phyloP scores from a whole-genome alignment of 1,140 invertebrate species.

The Drosophila cardini region DNA sequence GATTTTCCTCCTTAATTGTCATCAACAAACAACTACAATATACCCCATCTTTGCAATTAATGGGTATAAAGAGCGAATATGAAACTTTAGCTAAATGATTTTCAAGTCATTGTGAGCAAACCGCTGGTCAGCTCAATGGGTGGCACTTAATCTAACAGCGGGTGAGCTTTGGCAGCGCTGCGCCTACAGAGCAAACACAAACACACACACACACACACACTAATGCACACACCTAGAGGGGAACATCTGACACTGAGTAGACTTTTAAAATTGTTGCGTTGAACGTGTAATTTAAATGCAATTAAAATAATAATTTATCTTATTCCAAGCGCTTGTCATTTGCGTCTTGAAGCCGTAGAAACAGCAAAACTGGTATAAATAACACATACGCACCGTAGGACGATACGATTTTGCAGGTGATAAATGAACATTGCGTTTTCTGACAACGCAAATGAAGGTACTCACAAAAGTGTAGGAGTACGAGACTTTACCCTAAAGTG shows the following conservation, averaged over 20 bases:
- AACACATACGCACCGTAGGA: slow-evolving; percentile 61
- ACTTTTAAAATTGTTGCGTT: slow-evolving; percentile 58
- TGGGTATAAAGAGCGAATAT: not conserved
- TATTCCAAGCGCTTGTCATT: slow-evolving; percentile 65
- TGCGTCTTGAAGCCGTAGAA: not conserved
- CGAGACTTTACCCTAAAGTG: too few relatives aligned
- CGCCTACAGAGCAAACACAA: not conserved
- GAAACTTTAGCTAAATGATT: slow-evolving; percentile 36
- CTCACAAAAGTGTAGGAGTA: slow-evolving; percentile 19
- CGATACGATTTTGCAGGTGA: slow-evolving; percentile 60
- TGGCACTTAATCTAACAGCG: slow-evolving; percentile 59
- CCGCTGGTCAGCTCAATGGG: slow-evolving; percentile 38
- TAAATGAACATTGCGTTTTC: slow-evolving; percentile 63
- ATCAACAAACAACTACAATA: too few relatives aligned
- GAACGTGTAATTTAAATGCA: slow-evolving; percentile 80
- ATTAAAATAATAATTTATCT: slow-evolving; percentile 83
- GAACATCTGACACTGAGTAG: not conserved
- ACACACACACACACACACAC: not conserved
- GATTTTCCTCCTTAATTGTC: too few relatives aligned
- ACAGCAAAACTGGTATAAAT: too few relatives aligned
- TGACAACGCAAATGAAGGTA: slow-evolving; percentile 75
- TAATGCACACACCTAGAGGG: too few relatives aligned
- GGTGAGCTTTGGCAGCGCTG: slow-evolving; percentile 39
- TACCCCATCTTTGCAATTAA: too few relatives aligned
- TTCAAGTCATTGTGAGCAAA: slow-evolving; percentile 30